Percentiles rank a stretch among this genome's conserved stretches.
phyloP scores from a whole-genome alignment of 2,888 invertebrate genomes.

The Brachylomia viminalis region DNA sequence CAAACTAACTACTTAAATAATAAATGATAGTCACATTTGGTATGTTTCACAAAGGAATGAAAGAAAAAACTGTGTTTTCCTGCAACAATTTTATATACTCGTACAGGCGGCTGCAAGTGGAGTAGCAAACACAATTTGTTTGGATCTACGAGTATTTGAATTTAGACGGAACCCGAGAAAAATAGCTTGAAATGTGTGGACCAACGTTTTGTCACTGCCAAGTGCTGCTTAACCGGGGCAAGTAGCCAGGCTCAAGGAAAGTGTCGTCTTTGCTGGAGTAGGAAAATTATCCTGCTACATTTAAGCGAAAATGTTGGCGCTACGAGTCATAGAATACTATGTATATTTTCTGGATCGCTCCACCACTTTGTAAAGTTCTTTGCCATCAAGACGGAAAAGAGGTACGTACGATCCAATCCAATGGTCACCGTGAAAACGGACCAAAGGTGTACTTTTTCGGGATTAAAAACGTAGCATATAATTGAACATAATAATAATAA shows the following conservation, averaged over 20 bases:
- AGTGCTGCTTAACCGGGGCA: constrained; percentile 41
- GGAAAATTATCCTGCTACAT: constrained; percentile 33
- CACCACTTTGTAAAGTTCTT: background rate
- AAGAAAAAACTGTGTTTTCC: too few relatives aligned
- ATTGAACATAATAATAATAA: background rate
- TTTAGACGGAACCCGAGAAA: constrained; percentile 36
- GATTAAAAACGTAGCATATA: background rate
- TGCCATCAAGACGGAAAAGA: background rate
- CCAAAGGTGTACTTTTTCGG: background rate
- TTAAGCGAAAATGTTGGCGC: constrained; percentile 6
- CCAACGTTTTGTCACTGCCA: constrained; percentile 48
- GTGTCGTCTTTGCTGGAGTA: constrained; percentile 32
- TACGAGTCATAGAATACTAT: background rate
- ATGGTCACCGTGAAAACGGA: constrained; percentile 8
- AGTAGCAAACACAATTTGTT: constrained; percentile 35
- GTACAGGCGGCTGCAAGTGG: background rate
- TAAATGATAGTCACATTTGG: background rate
- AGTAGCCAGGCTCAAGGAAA: constrained; percentile 38
- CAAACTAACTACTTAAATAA: too few relatives aligned
- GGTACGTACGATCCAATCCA: background rate
- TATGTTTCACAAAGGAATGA: background rate
- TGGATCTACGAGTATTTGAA: constrained; percentile 32
- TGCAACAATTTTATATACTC: background rate
- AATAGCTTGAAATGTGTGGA: constrained; percentile 28
- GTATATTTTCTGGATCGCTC: background rate